Evolutionary conservation across 1,140 invertebrate species (phyloP), one percentile per base, ranked within the genome.

Genomic region (Daktulosphaira vitifoliae): DNA sequence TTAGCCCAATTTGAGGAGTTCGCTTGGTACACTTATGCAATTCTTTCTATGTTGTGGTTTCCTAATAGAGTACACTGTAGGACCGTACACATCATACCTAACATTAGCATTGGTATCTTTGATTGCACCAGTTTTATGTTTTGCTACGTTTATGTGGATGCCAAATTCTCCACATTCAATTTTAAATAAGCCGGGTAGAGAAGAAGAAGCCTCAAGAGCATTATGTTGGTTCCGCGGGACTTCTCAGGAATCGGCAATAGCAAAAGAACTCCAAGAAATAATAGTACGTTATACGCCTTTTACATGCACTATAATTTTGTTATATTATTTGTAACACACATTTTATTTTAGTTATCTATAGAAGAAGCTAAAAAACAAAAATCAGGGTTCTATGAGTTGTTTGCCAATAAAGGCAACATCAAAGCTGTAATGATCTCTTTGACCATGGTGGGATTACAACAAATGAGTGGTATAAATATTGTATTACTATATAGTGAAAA

Each of bases 151-250:
- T 76, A 54, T 81, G 7, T 81, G 83, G 52, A 85, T 91, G 77
- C 90, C 90, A 0, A 91, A 94, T 72, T 87, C 87, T 37, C 91
- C 91, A 0, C 83, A 83, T 56, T 89, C 81, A 37, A 42, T 68
- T 7, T 42, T 68, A 9, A 48, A 26, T 13, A 38, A 53, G 4
- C 26, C 62, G 3, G 38, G 59, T 0, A 52, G 59, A 9, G 69
- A 68, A 15, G 8, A 53, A 8, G 51, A 65, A 11, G 68, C 68
- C 13, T 25, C 50, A 20, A 44, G 65, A 50, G 37, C 68, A 25
- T 46, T 68, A 11, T 16, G 64, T 8, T 68, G 68, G 68, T 51
- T 68, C 2, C 48, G 68, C 20, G 56, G 66, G 6, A 67, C 56
- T 16, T 66, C 65, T 3, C 42, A 67, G 20, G 48, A 49, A 39